phyloP scores from a whole-genome alignment of 2,113 vertebrate species.

The Riparia riparia region DNA sequence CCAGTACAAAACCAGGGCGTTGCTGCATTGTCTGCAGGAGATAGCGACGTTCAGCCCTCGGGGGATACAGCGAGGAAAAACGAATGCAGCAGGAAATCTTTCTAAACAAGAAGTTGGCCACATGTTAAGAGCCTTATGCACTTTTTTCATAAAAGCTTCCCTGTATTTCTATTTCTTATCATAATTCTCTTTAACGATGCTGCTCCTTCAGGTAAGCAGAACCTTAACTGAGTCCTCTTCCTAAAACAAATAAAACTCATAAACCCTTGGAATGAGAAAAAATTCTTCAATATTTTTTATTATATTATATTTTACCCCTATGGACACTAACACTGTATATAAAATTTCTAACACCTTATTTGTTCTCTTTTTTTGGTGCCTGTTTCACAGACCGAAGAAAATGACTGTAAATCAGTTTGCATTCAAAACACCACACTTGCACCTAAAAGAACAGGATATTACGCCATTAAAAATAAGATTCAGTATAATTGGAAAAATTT shows the following conservation, averaged over 20 bases:
- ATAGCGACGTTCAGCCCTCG: background rate
- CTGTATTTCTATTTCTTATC: background rate
- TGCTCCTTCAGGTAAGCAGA: background rate
- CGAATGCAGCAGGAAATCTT: background rate
- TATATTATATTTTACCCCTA: background rate
- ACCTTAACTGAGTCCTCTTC: background rate
- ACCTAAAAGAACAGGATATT: background rate
- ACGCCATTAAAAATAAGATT: constrained; percentile 19
- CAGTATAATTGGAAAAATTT: background rate
- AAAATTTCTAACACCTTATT: background rate
- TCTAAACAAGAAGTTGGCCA: background rate
- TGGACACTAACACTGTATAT: background rate
- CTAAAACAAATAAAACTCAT: background rate
- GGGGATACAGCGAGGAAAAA: background rate
- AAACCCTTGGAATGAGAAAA: background rate
- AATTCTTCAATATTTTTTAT: background rate
- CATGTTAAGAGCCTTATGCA: background rate
- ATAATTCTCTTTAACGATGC: background rate
- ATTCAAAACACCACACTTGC: background rate
- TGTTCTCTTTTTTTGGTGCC: background rate
- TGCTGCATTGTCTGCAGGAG: constrained; percentile 53
- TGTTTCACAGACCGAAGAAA: background rate
- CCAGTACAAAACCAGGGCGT: constrained; percentile 14
- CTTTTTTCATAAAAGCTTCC: background rate
- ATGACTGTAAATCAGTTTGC: background rate